A percentile compares a stretch with the other conserved stretches of the same genome.
phyloP scores from a whole-genome alignment of 1,140 invertebrate species.

The Linepithema humile region DNA sequence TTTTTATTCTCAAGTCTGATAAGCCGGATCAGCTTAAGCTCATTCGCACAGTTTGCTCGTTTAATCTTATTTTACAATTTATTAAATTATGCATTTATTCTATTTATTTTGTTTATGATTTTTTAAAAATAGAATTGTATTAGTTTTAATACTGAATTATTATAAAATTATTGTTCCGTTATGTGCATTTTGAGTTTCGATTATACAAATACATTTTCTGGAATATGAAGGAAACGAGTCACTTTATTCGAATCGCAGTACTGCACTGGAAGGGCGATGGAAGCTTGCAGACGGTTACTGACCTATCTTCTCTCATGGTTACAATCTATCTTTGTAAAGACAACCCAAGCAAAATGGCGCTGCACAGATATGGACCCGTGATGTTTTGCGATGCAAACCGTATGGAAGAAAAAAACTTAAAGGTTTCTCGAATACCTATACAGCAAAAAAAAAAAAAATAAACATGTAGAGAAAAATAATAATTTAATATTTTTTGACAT shows the following conservation, averaged over 20 bases:
- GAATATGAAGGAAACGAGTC: background rate
- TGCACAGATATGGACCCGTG: background rate
- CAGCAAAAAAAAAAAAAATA: background rate
- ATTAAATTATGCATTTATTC: background rate
- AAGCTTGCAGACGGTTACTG: conserved; percentile 44
- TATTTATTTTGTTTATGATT: background rate
- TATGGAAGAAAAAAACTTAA: background rate
- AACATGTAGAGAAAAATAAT: background rate
- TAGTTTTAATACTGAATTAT: background rate
- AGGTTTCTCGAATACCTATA: background rate
- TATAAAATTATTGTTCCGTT: background rate
- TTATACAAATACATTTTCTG: background rate
- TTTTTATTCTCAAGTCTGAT: too few species aligned
- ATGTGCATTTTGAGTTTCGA: background rate
- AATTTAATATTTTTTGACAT: background rate
- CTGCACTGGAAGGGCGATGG: conserved; percentile 12
- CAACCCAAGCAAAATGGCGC: conserved; percentile 24
- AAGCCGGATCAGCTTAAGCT: background rate
- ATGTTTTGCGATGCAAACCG: background rate
- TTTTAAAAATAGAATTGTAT: background rate
- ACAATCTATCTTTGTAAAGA: conserved; percentile 25
- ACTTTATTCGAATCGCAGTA: background rate
- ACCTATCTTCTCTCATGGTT: conserved; percentile 51
- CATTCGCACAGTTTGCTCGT: background rate
- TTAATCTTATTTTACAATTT: background rate